These are phyloP conservation scores for Cottoperca gobio DNA, from an alignment of 2,797 vertebrate genomes.

Conservation along the genomic window DNA sequence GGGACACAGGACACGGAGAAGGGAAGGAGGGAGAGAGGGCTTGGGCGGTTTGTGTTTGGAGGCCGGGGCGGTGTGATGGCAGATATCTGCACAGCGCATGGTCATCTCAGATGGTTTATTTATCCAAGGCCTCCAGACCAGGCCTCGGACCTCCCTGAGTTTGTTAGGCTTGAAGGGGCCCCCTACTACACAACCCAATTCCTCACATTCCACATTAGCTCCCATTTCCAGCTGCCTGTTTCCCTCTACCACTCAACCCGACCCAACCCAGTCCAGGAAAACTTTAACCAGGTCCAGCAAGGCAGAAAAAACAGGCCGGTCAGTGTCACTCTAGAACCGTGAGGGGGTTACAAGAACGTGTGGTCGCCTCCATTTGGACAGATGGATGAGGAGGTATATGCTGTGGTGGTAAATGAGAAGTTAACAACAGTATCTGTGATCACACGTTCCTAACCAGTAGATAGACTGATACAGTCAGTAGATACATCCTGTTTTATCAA, in stretches of 20 bases:
- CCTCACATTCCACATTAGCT: conserved; percentile 89
- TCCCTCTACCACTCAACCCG: conserved; percentile 73
- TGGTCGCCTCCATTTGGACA: conserved; percentile 8
- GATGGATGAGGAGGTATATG: conserved; percentile 15
- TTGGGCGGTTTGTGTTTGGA: conserved; percentile 80
- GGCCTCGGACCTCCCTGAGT: conserved; percentile 90
- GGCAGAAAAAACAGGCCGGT: conserved; percentile 17
- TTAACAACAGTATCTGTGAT: not conserved
- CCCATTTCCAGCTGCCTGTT: conserved; percentile 86
- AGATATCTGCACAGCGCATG: conserved; percentile 88
- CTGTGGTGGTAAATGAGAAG: not conserved
- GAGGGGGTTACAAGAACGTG: conserved; percentile 3
- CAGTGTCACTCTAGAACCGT: conserved; percentile 14
- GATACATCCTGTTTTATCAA: not conserved
- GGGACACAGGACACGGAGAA: conserved; percentile 51
- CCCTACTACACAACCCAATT: conserved; percentile 88
- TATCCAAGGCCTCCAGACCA: conserved; percentile 90
- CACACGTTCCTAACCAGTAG: not conserved
- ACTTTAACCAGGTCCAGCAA: conserved; percentile 43
- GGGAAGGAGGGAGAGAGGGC: conserved; percentile 42
- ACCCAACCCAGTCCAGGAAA: conserved; percentile 64
- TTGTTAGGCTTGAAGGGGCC: conserved; percentile 90
- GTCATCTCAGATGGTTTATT: conserved; percentile 89
- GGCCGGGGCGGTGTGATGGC: conserved; percentile 81
- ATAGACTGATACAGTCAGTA: not conserved